These are phyloP conservation scores for Ypsolopha scabrella DNA, from an alignment of 2,888 invertebrate species.

Conservation along the genomic window DNA sequence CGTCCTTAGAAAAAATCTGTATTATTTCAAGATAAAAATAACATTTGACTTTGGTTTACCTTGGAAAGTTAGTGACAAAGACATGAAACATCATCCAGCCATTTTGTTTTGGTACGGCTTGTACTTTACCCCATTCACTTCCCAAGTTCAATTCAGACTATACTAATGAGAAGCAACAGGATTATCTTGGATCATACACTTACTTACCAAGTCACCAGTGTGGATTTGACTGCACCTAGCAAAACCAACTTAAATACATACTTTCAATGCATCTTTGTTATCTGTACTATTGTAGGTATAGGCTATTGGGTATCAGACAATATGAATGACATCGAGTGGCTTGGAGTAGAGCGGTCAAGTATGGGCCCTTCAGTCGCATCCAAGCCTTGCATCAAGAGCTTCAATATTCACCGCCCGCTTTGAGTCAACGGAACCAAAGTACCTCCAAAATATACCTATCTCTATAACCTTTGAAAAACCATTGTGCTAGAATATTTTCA, in stretches of 20 bases:
- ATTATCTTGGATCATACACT: too few species aligned
- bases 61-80: too few species aligned
- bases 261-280: neutral
- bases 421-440: conserved; percentile 22
- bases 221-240: neutral
- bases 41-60: too few species aligned
- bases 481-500: neutral
- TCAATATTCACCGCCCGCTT: conserved; percentile 25
- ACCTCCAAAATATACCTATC: conserved; percentile 19
- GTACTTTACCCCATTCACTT: too few species aligned
- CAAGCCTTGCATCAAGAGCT: conserved; percentile 38
- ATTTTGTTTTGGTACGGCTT: too few species aligned
- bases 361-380: conserved; percentile 49
- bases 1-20: too few species aligned
- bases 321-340: neutral
- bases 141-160: too few species aligned
- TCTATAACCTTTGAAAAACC: conserved; percentile 14
- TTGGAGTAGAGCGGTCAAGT: conserved; percentile 32
- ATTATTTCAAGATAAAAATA: too few species aligned
- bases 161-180: too few species aligned
- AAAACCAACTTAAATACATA: neutral
- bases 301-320: conserved; percentile 1
- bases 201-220: too few species aligned
- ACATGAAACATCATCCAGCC: too few species aligned
- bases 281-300: neutral